Conservation (phyloP, 2,113 vertebrate genomes). For the Elephas maximus region DNA sequence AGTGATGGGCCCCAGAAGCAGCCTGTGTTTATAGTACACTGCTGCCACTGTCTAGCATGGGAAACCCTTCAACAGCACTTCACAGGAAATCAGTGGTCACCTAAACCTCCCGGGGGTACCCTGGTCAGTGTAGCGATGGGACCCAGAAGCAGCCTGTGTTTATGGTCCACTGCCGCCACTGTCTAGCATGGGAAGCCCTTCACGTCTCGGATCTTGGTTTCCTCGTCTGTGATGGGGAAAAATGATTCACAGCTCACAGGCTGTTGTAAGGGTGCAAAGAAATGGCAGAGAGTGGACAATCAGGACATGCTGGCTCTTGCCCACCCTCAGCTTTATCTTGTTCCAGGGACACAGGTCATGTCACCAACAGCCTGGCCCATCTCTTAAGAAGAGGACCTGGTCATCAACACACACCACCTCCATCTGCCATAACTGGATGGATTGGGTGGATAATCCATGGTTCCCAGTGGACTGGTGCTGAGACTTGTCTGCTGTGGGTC, state of each 20-base stretch:
- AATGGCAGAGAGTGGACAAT: background rate
- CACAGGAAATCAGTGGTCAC: background rate
- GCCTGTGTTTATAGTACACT: background rate
- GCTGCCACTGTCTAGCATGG: background rate
- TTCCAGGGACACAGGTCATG: background rate
- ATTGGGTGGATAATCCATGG: background rate
- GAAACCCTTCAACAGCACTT: background rate
- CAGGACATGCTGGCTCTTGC: background rate
- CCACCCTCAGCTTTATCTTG: background rate
- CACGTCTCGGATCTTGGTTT: background rate
- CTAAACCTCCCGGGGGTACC: background rate
- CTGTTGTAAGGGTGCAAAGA: background rate
- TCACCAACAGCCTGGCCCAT: background rate
- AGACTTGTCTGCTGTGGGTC: background rate
- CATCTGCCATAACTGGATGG: background rate
- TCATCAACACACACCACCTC: background rate
- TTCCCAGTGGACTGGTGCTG: background rate
- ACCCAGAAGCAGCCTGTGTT: background rate
- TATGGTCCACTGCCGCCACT: accelerated
- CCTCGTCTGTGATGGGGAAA: too few species aligned
- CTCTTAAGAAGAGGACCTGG: background rate
- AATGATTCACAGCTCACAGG: background rate
- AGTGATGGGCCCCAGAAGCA: background rate
- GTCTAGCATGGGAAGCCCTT: background rate
- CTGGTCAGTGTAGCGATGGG: background rate